Percentiles rank a stretch among this genome's conserved stretches.
phyloP scores from a whole-genome alignment of 2,888 invertebrate genomes.

The Amiota minor region DNA sequence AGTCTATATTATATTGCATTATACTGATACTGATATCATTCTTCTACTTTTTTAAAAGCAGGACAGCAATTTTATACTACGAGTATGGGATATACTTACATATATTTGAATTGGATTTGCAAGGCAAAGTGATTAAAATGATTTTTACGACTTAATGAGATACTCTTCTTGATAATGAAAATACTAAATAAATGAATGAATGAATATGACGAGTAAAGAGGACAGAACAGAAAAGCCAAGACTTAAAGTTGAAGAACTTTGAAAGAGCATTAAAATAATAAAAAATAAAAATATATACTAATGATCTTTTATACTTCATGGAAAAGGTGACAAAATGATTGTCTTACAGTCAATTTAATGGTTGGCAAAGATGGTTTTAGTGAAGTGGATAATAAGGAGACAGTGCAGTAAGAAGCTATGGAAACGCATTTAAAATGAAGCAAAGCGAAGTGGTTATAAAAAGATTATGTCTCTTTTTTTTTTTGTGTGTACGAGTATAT shows the following conservation, averaged over 20 bases:
- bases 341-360: slow-evolving; percentile 10
- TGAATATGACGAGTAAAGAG: not conserved
- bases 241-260: not conserved
- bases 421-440: not conserved
- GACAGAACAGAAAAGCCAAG: not conserved
- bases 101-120: slow-evolving; percentile 5
- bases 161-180: slow-evolving; percentile 49
- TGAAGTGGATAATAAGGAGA: not conserved
- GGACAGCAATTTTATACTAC: too few relatives aligned
- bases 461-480: slow-evolving; percentile 1
- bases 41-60: too few relatives aligned
- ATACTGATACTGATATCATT: too few relatives aligned
- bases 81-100: too few relatives aligned
- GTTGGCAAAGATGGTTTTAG: not conserved
- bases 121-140: slow-evolving; percentile 55
- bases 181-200: slow-evolving; percentile 13
- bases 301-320: not conserved
- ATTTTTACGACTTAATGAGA: slow-evolving; percentile 66
- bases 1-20: not conserved
- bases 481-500: not conserved
- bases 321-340: slow-evolving; percentile 18
- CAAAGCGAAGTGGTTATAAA: slow-evolving; percentile 16
- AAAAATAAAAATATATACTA: not conserved
- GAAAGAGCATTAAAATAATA: not conserved
- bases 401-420: not conserved